Base-by-base conservation (phyloP, 2,797 vertebrate genomes). In the Hemibagrus guttatus region DNA sequence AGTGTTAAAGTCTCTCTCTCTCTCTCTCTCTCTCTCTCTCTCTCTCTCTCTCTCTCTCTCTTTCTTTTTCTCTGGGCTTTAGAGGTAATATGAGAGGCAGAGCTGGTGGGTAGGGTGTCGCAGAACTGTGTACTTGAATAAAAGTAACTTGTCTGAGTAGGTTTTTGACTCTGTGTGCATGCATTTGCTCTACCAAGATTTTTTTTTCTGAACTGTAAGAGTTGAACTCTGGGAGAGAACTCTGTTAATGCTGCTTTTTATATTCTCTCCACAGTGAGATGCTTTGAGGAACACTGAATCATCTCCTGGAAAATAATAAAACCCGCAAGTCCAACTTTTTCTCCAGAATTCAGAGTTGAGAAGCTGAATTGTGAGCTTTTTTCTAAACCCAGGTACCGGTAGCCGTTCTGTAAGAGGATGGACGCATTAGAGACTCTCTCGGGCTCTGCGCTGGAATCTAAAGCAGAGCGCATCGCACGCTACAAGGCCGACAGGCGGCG, bases 401-500 rank as follows among this genome's bases (percentile, higher is more conserved):
- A 79, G 79, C 81, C 72, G 46, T 14, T 14, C 63, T 63, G 66
- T 71, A 46, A 69, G 9, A 84, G 68, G 74, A 95, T 96, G 95
- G 95, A 95, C 84, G 93, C 91, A 52, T 64, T 96, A 87, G 94
- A 95, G 83, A 91, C 95, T 88, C 91, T 96, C 84, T 93, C 94
- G 90, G 94, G 91, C 89, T 93, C 94, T 4, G 85, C 92, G 42
- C 87, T 91, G 46, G 95, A 96, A 88, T 95, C 95, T 76, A 96
- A 96, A 91, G 96, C 96, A 5, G 96, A 96, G 84, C 93, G 95
- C n/a, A 96, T 96, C 1, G 96, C 96, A 39, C 94, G 95, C 86
- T 96, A 96, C 93, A 97, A 96, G 89, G 96, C 95, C 1, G 96
- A 96, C 64, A 92, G 96, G 87, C 95, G 95, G 87, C 93, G 95